Evolutionary conservation across 2,113 vertebrate species (phyloP).

Genomic region (Cebidichthys violaceus): DNA sequence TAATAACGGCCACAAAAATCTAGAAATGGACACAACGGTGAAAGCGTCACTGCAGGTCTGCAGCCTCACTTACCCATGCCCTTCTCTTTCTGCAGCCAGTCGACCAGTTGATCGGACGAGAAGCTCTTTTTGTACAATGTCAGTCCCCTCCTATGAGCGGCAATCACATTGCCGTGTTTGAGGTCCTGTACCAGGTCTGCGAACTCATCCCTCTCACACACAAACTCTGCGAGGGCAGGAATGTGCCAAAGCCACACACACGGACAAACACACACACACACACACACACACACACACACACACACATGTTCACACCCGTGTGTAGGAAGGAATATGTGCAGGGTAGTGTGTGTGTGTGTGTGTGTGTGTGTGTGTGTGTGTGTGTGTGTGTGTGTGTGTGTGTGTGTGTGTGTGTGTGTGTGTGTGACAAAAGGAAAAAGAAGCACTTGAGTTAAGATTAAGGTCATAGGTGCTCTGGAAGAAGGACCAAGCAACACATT

Average conservation of each 20-base stretch:
- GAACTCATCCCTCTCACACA: slow-evolving; percentile 80
- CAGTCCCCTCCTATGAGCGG: slow-evolving; percentile 73
- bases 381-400: too few species aligned
- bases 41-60: background rate
- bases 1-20: background rate
- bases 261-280: slow-evolving; percentile 45
- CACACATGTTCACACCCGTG: slow-evolving; percentile 18
- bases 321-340: background rate
- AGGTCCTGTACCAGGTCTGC: slow-evolving; percentile 77
- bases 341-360: background rate
- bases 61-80: slow-evolving; percentile 75
- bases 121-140: slow-evolving; percentile 79
- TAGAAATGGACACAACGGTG: background rate
- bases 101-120: slow-evolving; percentile 75
- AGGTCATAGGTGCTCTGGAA: too few species aligned
- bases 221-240: slow-evolving; percentile 68
- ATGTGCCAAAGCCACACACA: slow-evolving; percentile 26
- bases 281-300: slow-evolving; percentile 47
- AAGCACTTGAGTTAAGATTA: background rate
- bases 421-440: too few species aligned
- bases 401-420: too few species aligned
- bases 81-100: slow-evolving; percentile 77
- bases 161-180: slow-evolving; percentile 78
- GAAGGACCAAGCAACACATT: too few species aligned
- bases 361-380: too few species aligned